phyloP scores from a whole-genome alignment of 1,140 invertebrate species.

The Mactra quadrangularis region DNA sequence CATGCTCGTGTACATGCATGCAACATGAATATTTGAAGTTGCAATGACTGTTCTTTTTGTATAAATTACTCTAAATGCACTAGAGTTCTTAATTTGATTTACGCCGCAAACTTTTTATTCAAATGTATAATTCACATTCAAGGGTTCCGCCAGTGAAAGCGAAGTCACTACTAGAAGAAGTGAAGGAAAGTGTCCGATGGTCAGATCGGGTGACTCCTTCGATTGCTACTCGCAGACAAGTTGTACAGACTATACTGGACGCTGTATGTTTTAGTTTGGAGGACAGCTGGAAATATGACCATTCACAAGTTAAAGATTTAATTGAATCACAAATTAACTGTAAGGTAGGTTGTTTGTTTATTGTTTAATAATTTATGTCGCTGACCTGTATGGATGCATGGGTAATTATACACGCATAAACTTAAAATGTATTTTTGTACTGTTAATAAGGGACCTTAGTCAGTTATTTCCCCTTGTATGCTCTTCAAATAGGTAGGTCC shows the following conservation, averaged over 20 bases:
- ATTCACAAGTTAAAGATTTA: constrained; percentile 4
- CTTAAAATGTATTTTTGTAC: no score
- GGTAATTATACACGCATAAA: no score
- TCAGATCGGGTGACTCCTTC: neutral
- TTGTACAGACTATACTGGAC: neutral
- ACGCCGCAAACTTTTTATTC: no score
- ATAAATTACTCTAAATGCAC: no score
- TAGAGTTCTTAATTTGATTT: no score
- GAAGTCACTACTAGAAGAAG: constrained; percentile 42
- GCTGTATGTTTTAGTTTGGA: constrained; percentile 46
- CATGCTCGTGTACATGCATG: no score
- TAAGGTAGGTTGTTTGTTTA: constrained; percentile 14
- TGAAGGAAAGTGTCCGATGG: constrained; percentile 53
- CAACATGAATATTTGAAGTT: no score
- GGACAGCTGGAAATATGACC: constrained; percentile 25
- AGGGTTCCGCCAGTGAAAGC: neutral
- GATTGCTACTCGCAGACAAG: neutral
- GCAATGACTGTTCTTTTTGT: no score
- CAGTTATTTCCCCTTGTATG: no score
- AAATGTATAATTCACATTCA: no score
- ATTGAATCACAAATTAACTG: constrained; percentile 34
- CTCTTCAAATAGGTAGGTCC: no score
- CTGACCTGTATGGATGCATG: neutral
- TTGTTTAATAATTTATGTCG: neutral
- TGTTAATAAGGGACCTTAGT: no score